Evolutionary conservation across 64 coral and sea anemone genomes (phyloP), one percentile per base, ranked within the genome.

Genomic region (Trachythela sp.): DNA sequence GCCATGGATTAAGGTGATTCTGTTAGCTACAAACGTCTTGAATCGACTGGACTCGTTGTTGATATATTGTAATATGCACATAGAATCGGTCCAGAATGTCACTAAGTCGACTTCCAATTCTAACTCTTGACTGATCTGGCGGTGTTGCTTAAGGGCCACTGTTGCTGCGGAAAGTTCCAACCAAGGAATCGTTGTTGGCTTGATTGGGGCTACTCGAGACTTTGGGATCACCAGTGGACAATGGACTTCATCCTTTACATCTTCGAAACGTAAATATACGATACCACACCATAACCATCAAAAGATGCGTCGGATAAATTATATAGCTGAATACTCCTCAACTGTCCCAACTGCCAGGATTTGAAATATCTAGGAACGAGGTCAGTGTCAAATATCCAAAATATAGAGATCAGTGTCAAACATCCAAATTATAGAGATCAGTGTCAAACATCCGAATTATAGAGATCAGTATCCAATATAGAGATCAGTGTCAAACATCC

Each of bases 111-210:
- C 31, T 8, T 29, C 0, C 17, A 80, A 15, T 0, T 80, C 70
- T 3, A 89, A 27, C 27, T 89, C 87, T 72, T 89, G 32, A n/a
- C 18, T 54, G 9, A 89, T 80, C 87, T 77, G 70, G 27, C 70
- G 70, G 43, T 80, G 54, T 30, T 77, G 39, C 48, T 76, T 89
- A 0, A 48, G 45, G 2, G 29, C 30, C 26, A 33, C 30, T 10
- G 71, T 77, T 35, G 88, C 75, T 7, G 88, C 71, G 0, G 88
- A 49, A 2, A 89, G 75, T 54, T 89, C 88, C 88, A 87, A 67
- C 49, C 86, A 60, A 8, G 13, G 87, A 2, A 88, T 77, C 10
- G 87, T 88, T 0, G 71, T 71, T 24, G 87, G 87, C 29, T 27
- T 38, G 4, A 35, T 38, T 35, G 71, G 86, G 1, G 86, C 30